Conservation (phyloP, 2,888 invertebrate species). For the Bruchidius siliquastri region DNA sequence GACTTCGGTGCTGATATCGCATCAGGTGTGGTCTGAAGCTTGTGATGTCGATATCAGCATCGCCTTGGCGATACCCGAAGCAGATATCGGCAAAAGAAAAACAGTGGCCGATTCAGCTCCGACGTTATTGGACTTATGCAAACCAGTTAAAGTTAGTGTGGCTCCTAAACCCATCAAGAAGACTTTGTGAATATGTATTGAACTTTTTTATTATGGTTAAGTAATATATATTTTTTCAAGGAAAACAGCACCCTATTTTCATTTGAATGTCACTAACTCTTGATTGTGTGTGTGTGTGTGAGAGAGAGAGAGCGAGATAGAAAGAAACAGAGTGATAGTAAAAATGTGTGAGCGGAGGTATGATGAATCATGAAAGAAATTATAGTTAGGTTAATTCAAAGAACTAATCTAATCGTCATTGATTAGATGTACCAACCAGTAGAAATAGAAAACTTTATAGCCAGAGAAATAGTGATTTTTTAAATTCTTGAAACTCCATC, state of each 20-base stretch:
- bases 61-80: constrained; percentile 69
- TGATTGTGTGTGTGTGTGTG: too few species aligned
- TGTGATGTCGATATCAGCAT: constrained; percentile 83
- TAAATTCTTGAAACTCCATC: too few species aligned
- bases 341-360: too few species aligned
- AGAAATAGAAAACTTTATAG: too few species aligned
- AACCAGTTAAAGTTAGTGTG: constrained; percentile 80
- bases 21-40: constrained; percentile 89
- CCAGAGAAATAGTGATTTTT: too few species aligned
- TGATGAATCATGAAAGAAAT: too few species aligned
- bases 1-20: constrained; percentile 84
- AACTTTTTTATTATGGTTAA: background rate
- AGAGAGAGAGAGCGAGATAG: too few species aligned
- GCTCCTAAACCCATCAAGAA: constrained; percentile 85
- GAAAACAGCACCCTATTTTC: background rate
- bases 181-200: constrained; percentile 30
- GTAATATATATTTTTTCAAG: background rate
- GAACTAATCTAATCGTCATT: too few species aligned
- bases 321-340: too few species aligned
- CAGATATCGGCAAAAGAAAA: constrained; percentile 47
- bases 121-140: constrained; percentile 73
- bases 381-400: too few species aligned
- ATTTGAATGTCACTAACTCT: background rate
- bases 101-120: constrained; percentile 49
- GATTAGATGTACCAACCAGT: too few species aligned